These are phyloP conservation scores for Ictalurus furcatus DNA, from an alignment of 2,113 vertebrate species.

Conservation along the genomic window DNA sequence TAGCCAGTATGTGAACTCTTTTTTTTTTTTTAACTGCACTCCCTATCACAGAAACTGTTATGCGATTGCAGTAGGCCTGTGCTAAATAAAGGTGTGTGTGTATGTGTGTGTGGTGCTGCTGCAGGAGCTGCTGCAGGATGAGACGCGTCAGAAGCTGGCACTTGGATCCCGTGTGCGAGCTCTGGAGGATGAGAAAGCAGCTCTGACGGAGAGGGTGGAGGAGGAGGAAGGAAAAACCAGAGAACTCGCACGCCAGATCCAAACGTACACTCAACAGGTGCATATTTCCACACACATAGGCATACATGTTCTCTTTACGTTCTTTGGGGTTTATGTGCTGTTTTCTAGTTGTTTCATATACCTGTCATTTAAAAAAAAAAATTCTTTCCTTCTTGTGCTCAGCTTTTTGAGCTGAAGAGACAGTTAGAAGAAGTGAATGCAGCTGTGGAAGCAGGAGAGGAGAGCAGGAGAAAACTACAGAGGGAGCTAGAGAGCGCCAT, in stretches of 20 bases:
- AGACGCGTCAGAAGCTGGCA: constrained; percentile 83
- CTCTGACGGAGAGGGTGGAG: constrained; percentile 82
- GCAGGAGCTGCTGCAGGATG: constrained; percentile 85
- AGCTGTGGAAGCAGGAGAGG: constrained; percentile 78
- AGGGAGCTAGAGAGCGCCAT: constrained; percentile 77
- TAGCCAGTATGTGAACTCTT: not conserved
- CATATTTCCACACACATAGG: not conserved
- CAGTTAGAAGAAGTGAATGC: constrained; percentile 83
- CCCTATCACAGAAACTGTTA: not conserved
- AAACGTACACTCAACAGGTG: constrained; percentile 63
- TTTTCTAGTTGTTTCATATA: not conserved
- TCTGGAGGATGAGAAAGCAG: constrained; percentile 82
- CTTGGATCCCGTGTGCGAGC: constrained; percentile 77
- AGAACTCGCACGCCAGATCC: constrained; percentile 76
- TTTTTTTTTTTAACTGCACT: not conserved
- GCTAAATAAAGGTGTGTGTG: not conserved
- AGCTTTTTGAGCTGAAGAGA: constrained; percentile 82
- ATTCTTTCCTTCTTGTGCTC: not conserved
- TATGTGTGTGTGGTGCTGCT: not conserved
- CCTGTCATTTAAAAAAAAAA: not conserved
- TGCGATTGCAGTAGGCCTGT: not conserved
- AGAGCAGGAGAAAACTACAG: constrained; percentile 79
- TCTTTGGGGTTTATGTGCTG: not conserved
- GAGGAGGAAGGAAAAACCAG: constrained; percentile 79
- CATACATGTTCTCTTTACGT: not conserved